Conservation (phyloP, 2,113 vertebrate species). For the Gadus chalcogrammus region DNA sequence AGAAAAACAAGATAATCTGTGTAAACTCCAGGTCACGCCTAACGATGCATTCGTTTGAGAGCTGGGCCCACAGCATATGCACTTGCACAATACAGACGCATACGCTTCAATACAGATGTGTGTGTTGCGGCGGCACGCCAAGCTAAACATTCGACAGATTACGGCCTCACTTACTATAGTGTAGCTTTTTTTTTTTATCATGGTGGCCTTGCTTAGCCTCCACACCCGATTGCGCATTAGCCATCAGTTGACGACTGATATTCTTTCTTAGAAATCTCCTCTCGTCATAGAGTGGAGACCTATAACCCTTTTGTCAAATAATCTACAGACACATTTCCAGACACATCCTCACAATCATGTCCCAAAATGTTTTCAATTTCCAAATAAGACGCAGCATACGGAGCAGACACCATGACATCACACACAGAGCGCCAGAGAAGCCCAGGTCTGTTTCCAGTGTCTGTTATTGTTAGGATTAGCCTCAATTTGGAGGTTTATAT, state of each 20-base stretch:
- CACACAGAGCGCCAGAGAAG: conserved; percentile 14
- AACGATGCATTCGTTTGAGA: conserved; percentile 22
- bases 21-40: conserved; percentile 41
- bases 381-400: conserved; percentile 26
- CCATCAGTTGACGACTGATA: too few species aligned
- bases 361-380: conserved; percentile 21
- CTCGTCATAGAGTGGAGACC: too few species aligned
- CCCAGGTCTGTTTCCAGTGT: conserved; percentile 42
- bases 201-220: too few species aligned
- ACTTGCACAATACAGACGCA: conserved; percentile 27
- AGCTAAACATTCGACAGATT: too few species aligned
- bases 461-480: conserved; percentile 52
- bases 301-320: conserved; percentile 3
- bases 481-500: conserved; percentile 34
- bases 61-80: background rate
- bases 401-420: conserved; percentile 54
- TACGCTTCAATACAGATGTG: background rate
- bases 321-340: conserved; percentile 17
- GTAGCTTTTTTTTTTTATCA: too few species aligned
- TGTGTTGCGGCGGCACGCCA: background rate
- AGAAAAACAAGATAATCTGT: conserved; percentile 26
- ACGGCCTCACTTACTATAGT: too few species aligned
- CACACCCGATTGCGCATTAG: too few species aligned
- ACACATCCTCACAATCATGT: conserved; percentile 3
- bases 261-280: too few species aligned